Base-by-base conservation (phyloP, 2,113 vertebrate genomes). In the Chelonoidis abingdonii region DNA sequence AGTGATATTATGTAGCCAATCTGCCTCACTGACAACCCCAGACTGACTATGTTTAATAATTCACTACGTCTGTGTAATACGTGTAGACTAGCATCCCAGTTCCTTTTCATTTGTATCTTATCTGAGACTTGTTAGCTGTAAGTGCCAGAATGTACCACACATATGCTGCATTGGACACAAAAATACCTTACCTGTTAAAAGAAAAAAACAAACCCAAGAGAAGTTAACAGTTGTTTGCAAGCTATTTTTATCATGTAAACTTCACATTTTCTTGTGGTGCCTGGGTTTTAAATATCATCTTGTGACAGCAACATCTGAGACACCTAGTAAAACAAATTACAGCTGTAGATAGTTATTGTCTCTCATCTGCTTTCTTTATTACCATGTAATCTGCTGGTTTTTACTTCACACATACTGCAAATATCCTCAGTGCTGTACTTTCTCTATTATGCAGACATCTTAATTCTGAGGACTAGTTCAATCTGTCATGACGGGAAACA, bases 401-500 rank as follows among this genome's bases (percentile, higher is more conserved):
- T 97, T 6, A 92, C 79, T 94, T 89, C 57, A 27, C 25, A 41
- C 38, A 13, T 17, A 59, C 17, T 53, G 57, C n/a, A 96, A 93
- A 93, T 89, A 87, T 35, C 31, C 54, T 86, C 56, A 82, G 44
- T 88, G 84, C 75, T 35, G 2, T 87, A 75, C 27, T 95, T 97
- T 89, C 79, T 29, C 59, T 85, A 9, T 82, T 96, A 80, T 50
- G 19, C 4, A 93, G 83, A 91, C 80, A 78, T 94, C 91, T 97
- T 97, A 94, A 93, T 95, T 95, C 56, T 94, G 50, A 92, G 41
- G 75, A n/a, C 72, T 53, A 41, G 80, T 87, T 92, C 76, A 93
- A 95, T 96, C 95, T 97, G 44, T 97, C 89, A 96, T 94, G 89
- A 92, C 80, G 96, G 86, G 65, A 95, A 98, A 65, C 50, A 92